phyloP scores from a whole-genome alignment of 92 coral and sea anemone species.

The Blastomussa wellsi region DNA sequence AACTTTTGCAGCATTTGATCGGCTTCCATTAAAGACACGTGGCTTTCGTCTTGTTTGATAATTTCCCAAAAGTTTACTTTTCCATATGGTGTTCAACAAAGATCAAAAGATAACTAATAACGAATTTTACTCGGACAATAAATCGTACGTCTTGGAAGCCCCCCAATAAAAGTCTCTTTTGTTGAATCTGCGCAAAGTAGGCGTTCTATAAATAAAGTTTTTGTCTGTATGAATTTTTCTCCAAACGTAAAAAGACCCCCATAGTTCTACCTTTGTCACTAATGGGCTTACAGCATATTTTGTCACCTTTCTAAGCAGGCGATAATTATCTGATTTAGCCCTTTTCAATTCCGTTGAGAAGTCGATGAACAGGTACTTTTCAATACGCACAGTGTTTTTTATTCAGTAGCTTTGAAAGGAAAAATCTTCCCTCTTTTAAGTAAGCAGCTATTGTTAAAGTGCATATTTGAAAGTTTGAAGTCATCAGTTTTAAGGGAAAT shows the following conservation, averaged over 20 bases:
- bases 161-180: neutral
- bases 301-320: slow-evolving; percentile 31
- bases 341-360: slow-evolving; percentile 3
- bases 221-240: neutral
- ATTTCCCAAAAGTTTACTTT: slow-evolving; percentile 6
- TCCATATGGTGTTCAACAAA: slow-evolving; percentile 2
- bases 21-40: slow-evolving; percentile 19
- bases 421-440: neutral
- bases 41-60: neutral
- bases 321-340: slow-evolving; percentile 28
- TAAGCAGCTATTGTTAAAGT: neutral
- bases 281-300: slow-evolving; percentile 32
- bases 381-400: neutral
- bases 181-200: neutral
- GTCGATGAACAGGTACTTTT: neutral
- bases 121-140: neutral
- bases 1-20: neutral
- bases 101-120: slow-evolving; percentile 28
- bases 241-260: neutral
- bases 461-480: neutral
- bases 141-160: neutral
- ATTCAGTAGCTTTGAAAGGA: neutral
- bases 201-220: neutral
- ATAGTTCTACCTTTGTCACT: slow-evolving; percentile 15
- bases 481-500: neutral